Conservation (phyloP, 2,113 vertebrate genomes). For the Cricetomys ansorgei region DNA sequence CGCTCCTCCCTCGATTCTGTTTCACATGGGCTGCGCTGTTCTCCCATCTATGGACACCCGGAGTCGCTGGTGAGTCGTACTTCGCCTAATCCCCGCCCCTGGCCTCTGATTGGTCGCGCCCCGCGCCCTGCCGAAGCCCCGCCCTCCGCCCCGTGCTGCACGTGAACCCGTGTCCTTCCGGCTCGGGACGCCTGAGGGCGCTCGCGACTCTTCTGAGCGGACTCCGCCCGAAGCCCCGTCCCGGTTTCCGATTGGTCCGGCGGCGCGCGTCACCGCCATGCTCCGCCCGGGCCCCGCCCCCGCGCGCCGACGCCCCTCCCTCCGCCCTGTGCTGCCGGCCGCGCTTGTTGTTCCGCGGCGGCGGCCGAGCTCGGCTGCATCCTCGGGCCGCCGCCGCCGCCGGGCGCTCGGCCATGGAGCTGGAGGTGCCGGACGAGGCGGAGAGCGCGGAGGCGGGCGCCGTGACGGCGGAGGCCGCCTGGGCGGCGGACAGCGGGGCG, state of each 20-base stretch:
- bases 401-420: conserved; percentile 81
- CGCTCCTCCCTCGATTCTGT: no score
- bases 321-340: conserved; percentile 14
- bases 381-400: conserved; percentile 48
- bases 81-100: not conserved
- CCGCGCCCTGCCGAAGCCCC: no score
- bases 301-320: conserved; percentile 24
- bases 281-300: not conserved
- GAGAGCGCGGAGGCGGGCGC: conserved; percentile 81
- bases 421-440: conserved; percentile 85
- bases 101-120: not conserved
- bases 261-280: not conserved
- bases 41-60: not conserved
- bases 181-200: conserved; percentile 42
- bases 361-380: conserved; percentile 40
- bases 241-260: not conserved
- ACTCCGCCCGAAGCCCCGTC: not conserved
- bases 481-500: conserved; percentile 76
- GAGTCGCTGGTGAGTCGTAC: not conserved
- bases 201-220: not conserved
- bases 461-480: conserved; percentile 80
- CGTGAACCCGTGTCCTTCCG: not conserved
- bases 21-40: not conserved
- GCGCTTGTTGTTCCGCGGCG: conserved; percentile 76
- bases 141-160: not conserved